Evolutionary conservation across 2,113 vertebrate genomes (phyloP).

Genomic region (Crotalus viridis): DNA sequence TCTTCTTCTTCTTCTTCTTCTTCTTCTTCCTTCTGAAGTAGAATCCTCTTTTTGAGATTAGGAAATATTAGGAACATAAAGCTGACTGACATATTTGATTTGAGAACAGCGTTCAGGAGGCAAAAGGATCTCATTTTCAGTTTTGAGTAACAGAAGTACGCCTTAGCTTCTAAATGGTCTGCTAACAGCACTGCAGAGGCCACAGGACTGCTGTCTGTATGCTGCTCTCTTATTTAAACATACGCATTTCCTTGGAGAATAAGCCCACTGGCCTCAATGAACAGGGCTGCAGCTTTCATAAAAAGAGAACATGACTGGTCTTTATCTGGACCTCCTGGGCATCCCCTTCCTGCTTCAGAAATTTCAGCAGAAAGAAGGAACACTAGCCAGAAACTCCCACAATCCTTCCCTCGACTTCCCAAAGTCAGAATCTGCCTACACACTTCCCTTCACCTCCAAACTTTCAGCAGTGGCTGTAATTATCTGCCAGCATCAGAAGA

Average conservation of each 20-base stretch:
- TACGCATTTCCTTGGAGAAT: not conserved
- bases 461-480: conserved; percentile 42
- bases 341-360: conserved; percentile 17
- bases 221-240: not conserved
- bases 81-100: not conserved
- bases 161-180: not conserved
- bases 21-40: no score
- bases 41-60: not conserved
- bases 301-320: not conserved
- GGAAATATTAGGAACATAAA: not conserved
- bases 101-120: not conserved
- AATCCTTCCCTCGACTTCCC: conserved; percentile 12
- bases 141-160: not conserved
- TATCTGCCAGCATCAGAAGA: conserved; percentile 44
- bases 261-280: not conserved
- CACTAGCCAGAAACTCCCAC: not conserved
- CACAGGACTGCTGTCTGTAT: not conserved
- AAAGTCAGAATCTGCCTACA: conserved; percentile 40
- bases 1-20: no score
- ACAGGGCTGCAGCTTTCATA: not conserved
- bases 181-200: not conserved
- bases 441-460: conserved; percentile 41
- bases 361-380: not conserved
- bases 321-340: not conserved
- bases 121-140: not conserved